These are phyloP conservation scores for Conus betulinus DNA, from an alignment of 1,140 invertebrate genomes.

Conservation along the genomic window DNA sequence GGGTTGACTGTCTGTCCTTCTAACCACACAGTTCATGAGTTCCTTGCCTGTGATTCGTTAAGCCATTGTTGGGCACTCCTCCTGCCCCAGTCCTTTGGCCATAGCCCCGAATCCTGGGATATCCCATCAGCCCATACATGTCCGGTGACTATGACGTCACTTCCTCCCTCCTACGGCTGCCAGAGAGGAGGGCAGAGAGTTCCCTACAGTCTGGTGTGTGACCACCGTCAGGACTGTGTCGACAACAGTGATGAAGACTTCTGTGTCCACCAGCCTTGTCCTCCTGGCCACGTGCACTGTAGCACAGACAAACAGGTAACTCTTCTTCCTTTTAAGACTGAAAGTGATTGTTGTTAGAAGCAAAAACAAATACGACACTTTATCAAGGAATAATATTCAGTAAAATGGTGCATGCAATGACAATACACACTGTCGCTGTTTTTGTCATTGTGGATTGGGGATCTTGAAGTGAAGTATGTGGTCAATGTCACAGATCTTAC, in stretches of 20 bases:
- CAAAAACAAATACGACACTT: too few relatives aligned
- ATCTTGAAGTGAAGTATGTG: too few relatives aligned
- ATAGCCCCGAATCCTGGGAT: neutral
- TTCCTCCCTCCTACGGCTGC: slow-evolving; percentile 9
- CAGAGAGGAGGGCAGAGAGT: neutral
- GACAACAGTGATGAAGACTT: slow-evolving; percentile 16
- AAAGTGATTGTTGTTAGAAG: too few relatives aligned
- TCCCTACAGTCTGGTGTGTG: slow-evolving; percentile 8
- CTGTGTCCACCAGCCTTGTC: neutral
- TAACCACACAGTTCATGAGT: neutral
- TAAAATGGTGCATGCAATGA: too few relatives aligned
- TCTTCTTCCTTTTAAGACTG: too few relatives aligned
- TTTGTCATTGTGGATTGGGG: too few relatives aligned
- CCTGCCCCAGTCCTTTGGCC: neutral
- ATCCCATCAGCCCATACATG: neutral
- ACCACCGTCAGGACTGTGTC: neutral
- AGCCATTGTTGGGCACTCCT: neutral
- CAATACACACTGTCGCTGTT: too few relatives aligned
- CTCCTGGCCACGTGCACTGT: neutral
- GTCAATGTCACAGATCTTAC: too few relatives aligned
- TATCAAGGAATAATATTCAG: too few relatives aligned
- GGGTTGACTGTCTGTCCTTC: neutral
- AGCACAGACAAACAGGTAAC: too few relatives aligned
- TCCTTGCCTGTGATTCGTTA: neutral
- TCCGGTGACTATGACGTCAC: neutral